Base-by-base conservation (phyloP, 2,797 vertebrate genomes). In the Hemibagrus guttatus region DNA sequence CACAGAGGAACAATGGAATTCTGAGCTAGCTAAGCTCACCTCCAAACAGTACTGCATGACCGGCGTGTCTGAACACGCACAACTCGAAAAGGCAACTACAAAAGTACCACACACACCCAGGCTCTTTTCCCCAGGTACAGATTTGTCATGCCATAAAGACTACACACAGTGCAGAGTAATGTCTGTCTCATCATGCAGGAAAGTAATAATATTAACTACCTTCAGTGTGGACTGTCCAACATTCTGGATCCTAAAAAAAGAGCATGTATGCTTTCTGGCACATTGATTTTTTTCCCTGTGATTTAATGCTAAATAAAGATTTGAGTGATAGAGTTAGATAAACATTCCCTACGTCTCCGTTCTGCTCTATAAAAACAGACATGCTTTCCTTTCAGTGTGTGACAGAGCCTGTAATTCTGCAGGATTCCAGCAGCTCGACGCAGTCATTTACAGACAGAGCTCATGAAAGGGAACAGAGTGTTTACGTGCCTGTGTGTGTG, bases 11-110 rank as follows among this genome's bases (percentile, higher is more conserved):
- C 92, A 94, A 94, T 90, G 88, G 90, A 87, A 92, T 93, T 93
- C 92, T 90, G 87, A 90, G 64, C 87, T 39, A 91, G 92, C 93
- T 91, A 91, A 89, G 82, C 88, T 91, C 72, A 87, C 87, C 26
- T 89, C 61, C 64, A 23, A 89, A 90, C 88, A 69, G 58, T 89
- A 89, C 84, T 87, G 87, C 88, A 85, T 88, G 72, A 76, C 85
- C 78, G 76, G 88, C 93, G 64, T 93, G 95, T 87, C 91, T 35
- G 61, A 88, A 90, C 95, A 89, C 0, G 95, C 88, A 87, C 4
- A 19, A 28, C 87, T 86, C 88, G 86, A 92, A 93, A 94, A 88
- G 91, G 91, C 93, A 94, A 95, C 93, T 93, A 89, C 1, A 91
- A 89, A 88, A 46, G 71, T 59, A 23, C 49, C 59, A 88, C 86